Conservation (phyloP, 2,113 vertebrate genomes). For the Pomatostomus ruficeps region DNA sequence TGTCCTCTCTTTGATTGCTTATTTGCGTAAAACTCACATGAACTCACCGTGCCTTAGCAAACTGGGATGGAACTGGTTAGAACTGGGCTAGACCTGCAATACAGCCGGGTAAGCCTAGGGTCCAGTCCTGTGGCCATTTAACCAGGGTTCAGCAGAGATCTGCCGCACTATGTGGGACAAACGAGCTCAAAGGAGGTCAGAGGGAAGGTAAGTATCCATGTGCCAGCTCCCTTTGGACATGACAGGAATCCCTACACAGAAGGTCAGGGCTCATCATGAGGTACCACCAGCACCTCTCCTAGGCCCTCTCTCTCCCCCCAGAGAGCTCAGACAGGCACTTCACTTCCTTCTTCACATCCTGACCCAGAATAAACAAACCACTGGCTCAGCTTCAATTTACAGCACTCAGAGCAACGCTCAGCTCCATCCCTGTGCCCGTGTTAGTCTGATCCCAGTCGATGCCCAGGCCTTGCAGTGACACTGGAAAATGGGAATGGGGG, state of each 20-base stretch:
- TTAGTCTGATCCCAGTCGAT: too few relatives aligned
- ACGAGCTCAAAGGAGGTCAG: not conserved
- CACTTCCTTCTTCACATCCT: too few relatives aligned
- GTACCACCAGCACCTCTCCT: not conserved
- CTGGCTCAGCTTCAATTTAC: too few relatives aligned
- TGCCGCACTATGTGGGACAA: not conserved
- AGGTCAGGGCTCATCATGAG: rapidly evolving
- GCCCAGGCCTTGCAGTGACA: too few relatives aligned
- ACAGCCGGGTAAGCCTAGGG: not conserved
- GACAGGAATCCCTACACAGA: not conserved
- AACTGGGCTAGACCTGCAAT: not conserved
- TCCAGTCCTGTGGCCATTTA: not conserved
- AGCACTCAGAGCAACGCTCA: too few relatives aligned
- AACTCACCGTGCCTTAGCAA: not conserved
- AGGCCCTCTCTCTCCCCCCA: too few relatives aligned
- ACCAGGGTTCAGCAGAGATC: not conserved
- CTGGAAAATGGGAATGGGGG: not conserved
- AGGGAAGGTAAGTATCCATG: not conserved
- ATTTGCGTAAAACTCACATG: not conserved
- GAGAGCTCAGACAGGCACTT: too few relatives aligned
- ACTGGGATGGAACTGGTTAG: not conserved
- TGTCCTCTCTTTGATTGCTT: not conserved
- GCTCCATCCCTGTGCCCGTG: too few relatives aligned
- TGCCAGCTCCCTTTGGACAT: not conserved
- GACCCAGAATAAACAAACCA: too few relatives aligned